phyloP scores from a whole-genome alignment of 1,140 invertebrate species.

The Drosophila sucinea region DNA sequence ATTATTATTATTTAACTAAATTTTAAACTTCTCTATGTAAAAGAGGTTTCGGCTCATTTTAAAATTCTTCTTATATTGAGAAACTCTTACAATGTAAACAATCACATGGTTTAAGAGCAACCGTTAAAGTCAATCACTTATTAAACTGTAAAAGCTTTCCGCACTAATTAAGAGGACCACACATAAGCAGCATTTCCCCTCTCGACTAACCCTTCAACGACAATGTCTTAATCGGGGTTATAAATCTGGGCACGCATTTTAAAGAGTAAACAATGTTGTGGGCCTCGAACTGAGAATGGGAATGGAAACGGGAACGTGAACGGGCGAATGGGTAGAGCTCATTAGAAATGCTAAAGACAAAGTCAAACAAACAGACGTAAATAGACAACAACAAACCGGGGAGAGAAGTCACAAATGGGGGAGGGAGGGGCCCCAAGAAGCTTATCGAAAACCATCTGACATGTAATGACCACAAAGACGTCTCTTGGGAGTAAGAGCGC shows the following conservation, averaged over 20 bases:
- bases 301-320: not conserved
- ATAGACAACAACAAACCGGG: slow-evolving; percentile 39
- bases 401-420: slow-evolving; percentile 4
- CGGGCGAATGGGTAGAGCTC: slow-evolving; percentile 19
- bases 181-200: slow-evolving; percentile 25
- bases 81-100: not conserved
- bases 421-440: slow-evolving; percentile 26
- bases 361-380: slow-evolving; percentile 61
- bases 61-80: too few relatives aligned
- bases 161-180: slow-evolving; percentile 57
- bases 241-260: slow-evolving; percentile 61
- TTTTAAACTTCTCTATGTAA: too few relatives aligned
- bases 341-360: slow-evolving; percentile 65
- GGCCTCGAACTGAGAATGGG: not conserved
- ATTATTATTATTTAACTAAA: too few relatives aligned
- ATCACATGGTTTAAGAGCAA: not conserved
- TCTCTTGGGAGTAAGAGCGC: not conserved
- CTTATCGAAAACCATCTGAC: slow-evolving; percentile 61
- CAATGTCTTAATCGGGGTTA: slow-evolving; percentile 56
- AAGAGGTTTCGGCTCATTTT: too few relatives aligned
- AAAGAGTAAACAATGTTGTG: slow-evolving; percentile 42
- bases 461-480: slow-evolving; percentile 48
- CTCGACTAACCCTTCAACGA: slow-evolving; percentile 32
- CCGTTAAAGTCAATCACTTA: slow-evolving; percentile 41
- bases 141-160: slow-evolving; percentile 38